These are phyloP conservation scores for Hippopotamyrus pictus DNA, from an alignment of 2,797 vertebrate species.

Conservation along the genomic window DNA sequence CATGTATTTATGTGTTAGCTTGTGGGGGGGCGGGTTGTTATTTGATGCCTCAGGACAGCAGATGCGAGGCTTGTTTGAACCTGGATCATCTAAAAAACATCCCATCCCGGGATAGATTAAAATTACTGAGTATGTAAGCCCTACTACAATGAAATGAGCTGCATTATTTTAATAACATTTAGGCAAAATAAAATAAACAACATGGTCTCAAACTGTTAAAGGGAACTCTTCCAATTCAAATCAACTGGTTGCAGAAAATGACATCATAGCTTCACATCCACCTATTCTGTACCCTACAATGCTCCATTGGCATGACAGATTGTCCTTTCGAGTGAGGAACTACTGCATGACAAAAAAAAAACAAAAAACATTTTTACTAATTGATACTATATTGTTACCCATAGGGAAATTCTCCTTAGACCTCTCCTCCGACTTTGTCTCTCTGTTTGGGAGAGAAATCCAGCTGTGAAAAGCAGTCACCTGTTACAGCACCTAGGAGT, in stretches of 20 bases:
- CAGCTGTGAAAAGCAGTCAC: neutral
- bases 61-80: slow-evolving; percentile 23
- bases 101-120: neutral
- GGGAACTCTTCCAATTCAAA: neutral
- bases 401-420: neutral
- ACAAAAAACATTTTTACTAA: neutral
- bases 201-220: neutral
- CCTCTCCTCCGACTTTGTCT: neutral
- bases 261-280: neutral
- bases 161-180: neutral
- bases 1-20: slow-evolving; percentile 18
- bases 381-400: neutral
- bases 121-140: neutral
- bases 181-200: neutral
- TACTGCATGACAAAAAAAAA: neutral
- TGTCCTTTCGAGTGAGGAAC: neutral
- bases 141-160: neutral
- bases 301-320: neutral
- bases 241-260: neutral
- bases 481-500: neutral
- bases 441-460: neutral
- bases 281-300: neutral
- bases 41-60: slow-evolving; percentile 22
- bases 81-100: slow-evolving; percentile 20
- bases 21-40: slow-evolving; percentile 1